Evolutionary conservation across 2,888 invertebrate genomes (phyloP).

Genomic region (Brachypterus glaber): DNA sequence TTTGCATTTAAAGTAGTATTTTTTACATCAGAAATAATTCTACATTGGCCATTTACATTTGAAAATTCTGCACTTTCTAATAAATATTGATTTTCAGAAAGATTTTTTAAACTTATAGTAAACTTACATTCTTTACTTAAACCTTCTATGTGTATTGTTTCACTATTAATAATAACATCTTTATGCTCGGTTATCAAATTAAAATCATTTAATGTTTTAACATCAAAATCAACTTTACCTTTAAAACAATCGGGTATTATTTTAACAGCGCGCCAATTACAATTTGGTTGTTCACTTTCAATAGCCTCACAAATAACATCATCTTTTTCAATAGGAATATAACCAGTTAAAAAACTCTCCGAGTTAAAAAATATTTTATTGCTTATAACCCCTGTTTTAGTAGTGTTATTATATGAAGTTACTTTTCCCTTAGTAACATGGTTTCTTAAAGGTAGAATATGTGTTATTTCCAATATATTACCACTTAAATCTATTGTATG

Average conservation of each 20-base stretch:
- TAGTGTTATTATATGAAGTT: constrained; percentile 35
- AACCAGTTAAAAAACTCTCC: constrained; percentile 45
- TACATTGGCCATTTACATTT: background rate
- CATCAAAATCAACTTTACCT: constrained; percentile 11
- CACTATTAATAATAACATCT: constrained; percentile 5
- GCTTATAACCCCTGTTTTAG: constrained; percentile 49
- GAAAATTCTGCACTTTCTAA: background rate
- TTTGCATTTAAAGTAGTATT: background rate
- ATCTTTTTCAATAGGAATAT: constrained; percentile 50
- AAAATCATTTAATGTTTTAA: constrained; percentile 1
- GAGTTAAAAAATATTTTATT: constrained; percentile 51
- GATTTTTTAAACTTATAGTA: background rate
- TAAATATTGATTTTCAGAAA: background rate
- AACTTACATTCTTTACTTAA: background rate
- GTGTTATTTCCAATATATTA: constrained; percentile 53
- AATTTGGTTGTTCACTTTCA: constrained; percentile 56
- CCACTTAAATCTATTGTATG: constrained; percentile 42
- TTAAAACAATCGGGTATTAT: constrained; percentile 32
- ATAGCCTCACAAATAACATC: constrained; percentile 58
- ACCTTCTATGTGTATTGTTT: background rate
- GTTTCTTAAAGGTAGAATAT: constrained; percentile 51
- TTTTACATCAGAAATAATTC: background rate
- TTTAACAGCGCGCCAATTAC: constrained; percentile 51
- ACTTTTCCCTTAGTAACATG: constrained; percentile 47
- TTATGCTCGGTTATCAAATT: background rate